Evolutionary conservation across 2,888 invertebrate genomes (phyloP), one percentile per base, ranked within the genome.

Genomic region (Diogma glabrata): DNA sequence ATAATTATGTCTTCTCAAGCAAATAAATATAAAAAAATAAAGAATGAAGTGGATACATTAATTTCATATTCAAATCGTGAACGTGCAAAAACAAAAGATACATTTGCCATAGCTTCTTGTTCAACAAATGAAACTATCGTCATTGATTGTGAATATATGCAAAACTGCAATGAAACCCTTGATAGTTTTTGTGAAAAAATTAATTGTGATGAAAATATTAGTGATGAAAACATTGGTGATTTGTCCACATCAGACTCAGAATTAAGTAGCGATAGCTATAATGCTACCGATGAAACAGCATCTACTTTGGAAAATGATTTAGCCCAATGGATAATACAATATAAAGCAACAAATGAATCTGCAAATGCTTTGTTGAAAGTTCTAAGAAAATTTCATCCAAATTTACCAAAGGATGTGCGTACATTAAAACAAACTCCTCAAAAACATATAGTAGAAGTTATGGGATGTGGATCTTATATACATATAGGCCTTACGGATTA

Each of bases 321-420:
- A 20, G 40, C 19, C 6, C 23, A 51, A 22, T 51, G 51, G 51
- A 30, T 14, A n/a, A 23, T 47, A 9, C 26, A 46, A 10, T 24
- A 28, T 17, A 46, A 36, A 28, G 14, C 23, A 2, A 33, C 51
- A 14, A 46, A 28, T 19, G 20, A 51, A 22, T 16, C 12, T 24
- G 16, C 12, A 22, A 19, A 20, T 10, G 28, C 30, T 16, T 30
- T 50, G 16, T 24, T 50, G 20, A 45, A 30, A 45, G 19, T 46
- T 14, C 19, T 50, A 12, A 19, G 30, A 20, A 36, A 40, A 40
- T 40, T 40, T 20, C 40, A 40, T 40, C 6, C 40, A 19, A 40
- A 40, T 40, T 40, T 40, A 20, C 17, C 17, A 40, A 40, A n/a
- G 20, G 40, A 19, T 19, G 40, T 8, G 7, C 40, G 40, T 10